Percentiles rank a stretch among this genome's conserved stretches.
These are phyloP conservation scores for Cephalopholis sonnerati DNA, from an alignment of 2,113 vertebrate genomes.

Conservation along the genomic window DNA sequence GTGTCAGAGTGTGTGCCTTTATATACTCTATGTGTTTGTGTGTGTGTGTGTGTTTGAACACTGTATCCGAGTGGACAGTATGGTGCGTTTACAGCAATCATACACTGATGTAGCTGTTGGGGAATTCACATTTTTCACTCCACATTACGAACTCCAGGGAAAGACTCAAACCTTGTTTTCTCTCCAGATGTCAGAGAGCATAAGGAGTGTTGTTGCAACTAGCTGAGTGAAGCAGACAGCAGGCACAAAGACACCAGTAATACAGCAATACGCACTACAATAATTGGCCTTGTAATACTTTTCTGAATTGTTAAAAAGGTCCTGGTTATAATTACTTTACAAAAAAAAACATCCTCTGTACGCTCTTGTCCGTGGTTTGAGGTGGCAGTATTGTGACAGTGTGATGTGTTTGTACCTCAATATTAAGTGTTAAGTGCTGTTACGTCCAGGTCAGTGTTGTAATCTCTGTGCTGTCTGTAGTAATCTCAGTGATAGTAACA, in stretches of 20 bases:
- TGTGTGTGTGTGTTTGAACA: conserved; percentile 8
- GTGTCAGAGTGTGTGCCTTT: conserved; percentile 37
- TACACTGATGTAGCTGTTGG: conserved; percentile 32
- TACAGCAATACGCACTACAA: neutral
- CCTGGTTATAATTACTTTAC: conserved; percentile 10
- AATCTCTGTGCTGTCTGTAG: conserved; percentile 11
- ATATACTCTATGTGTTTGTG: conserved; percentile 5
- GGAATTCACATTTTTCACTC: conserved; percentile 49
- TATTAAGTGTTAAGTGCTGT: conserved; percentile 41
- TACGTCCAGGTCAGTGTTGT: conserved; percentile 24
- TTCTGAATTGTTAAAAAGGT: neutral
- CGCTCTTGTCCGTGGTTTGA: neutral
- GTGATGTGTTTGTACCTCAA: neutral
- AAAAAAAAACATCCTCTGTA: neutral
- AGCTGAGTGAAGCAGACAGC: conserved; percentile 37
- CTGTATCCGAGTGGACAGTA: conserved; percentile 16
- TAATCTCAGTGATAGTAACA: conserved; percentile 20
- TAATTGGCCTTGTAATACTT: conserved; percentile 7
- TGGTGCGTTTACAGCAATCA: conserved; percentile 20
- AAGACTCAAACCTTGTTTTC: conserved; percentile 62
- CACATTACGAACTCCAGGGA: conserved; percentile 45
- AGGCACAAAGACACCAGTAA: conserved; percentile 27
- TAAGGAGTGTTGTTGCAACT: conserved; percentile 29
- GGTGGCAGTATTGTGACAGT: neutral
- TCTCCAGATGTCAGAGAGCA: conserved; percentile 64